Base-by-base conservation (phyloP, 2,797 vertebrate genomes). In the Pantherophis vulpinus region DNA sequence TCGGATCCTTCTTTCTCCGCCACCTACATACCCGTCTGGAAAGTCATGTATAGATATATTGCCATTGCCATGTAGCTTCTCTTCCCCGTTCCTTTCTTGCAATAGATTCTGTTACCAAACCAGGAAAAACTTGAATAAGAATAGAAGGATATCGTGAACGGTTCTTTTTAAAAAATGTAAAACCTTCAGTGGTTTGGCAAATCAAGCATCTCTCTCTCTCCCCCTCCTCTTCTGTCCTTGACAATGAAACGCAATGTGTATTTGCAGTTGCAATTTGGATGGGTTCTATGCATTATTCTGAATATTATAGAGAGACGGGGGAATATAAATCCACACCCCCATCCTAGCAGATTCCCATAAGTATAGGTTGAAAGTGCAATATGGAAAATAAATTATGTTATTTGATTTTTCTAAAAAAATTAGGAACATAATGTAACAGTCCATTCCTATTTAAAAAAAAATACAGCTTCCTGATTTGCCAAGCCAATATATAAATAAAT, bases 171-270 rank as follows among this genome's bases (percentile, higher is more conserved):
- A 18, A 86, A 54, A 66, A 60, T 10, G 12, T 54, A 58, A 86
- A 86, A 63, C n/a, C 47, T 86, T 83, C 37, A 89, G 70, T 25
- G 47, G 16, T 27, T 23, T 25, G 58, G 42, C 23, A 58, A 89
- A 51, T 23, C 91, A 32, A 88, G 18, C 47, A 47, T 51, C 51
- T 51, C 51, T 51, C 51, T 51, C 92, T 5, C 18, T 0, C 8
- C 5, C 29, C 29, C 27, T 1, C 13, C 42, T 87, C 61, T 16
- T 55, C 58, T 47, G 87, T 56, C 93, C 90, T 93, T 93, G 93
- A 91, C 87, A 93, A 93, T 91, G 93, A 86, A 91, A 86, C 29
- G 5, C 90, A 93, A 61, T 1, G 25, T 60, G 56, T 87, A 27
- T 89, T 83, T 63, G 90, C 66, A 47, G 47, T 86, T 47, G 56